Evolutionary conservation across 1,140 invertebrate genomes (phyloP), one percentile per base, ranked within the genome.

Genomic region (Bactericera cockerelli): DNA sequence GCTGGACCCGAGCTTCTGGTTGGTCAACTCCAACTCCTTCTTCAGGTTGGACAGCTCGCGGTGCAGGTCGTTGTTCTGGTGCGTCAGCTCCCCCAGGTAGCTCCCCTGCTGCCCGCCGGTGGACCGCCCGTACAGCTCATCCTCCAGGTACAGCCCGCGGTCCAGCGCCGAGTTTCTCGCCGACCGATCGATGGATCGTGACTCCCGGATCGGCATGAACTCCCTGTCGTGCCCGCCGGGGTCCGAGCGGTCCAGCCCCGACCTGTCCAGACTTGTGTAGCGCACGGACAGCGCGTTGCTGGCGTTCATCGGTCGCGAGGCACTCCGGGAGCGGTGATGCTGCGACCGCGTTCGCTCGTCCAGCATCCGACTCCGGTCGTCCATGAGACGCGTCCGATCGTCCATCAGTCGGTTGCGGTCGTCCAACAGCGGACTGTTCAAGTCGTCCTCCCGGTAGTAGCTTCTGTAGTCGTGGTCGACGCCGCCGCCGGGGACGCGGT

Each of bases 1-100:
- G 67, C 89, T 93, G 68, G 94, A 97, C 68, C 92, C 93, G 62
- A 99, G 77, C 73, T 98, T 98, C 74, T 98, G 93, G 74, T 97
- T 97, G 60, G 93, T 95, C 63, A 94, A 76, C 74, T 98, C 93
- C 64, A 98, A 79, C 69, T 98, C 95, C 69, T 94, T 90, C 73
- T 97, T 96, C 39, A 98, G 77, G 71, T 90, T 91, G n/a, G 85
- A 87, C 68, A 97, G 81, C 73, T 98, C 94, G n/a, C 89, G 80
- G 70, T 97, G 93, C 60, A 97, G 77, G 70, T 98, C 93, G 64
- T 86, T 86, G 71, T 97, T 93, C 76, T 96, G 91, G 66, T 88
- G 83, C 74, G 97, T 93, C 36, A 98, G 79, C 70, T 97, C 93
- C 39, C 91, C 87, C 66, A 97, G 78, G 75, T 91, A 93, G 26